Base-by-base conservation (phyloP, 2,888 invertebrate species). In the Scrobipalpa costella region DNA sequence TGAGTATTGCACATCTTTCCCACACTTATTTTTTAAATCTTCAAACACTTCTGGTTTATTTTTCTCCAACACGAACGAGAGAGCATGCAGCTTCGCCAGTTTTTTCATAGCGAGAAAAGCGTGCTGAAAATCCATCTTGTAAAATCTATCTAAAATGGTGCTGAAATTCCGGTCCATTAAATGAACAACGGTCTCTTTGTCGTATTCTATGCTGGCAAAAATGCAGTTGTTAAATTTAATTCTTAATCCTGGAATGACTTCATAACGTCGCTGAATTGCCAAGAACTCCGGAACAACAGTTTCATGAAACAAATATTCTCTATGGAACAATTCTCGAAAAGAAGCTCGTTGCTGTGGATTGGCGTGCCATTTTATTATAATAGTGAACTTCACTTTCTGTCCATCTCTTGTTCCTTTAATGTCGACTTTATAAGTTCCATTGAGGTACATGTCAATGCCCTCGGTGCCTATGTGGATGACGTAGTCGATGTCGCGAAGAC, bases 31-130 rank as follows among this genome's bases (percentile, higher is more conserved):
- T 67, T 73, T 79, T 67, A 86, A 77, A 50, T 77, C 67, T 63
- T 77, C 68, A 70, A 84, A 84, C 58, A 74, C 72, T 6, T 64
- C 66, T 0, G 84, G 79, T 66, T 77, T 71, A n/a, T 66, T 69
- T 63, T 75, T 78, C 62, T 79, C 76, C 34, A 83, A 68, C 1
- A 75, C 78, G 69, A 85, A 86, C 17, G 84, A 84, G 52, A 86
- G 69, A 8, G 81, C 88, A 63, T 88, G 86, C 61, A 86, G 75
- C 85, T 88, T 0, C 84, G 88, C 66, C 86, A 77, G 76, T 83
- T 77, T 73, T 52, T 82, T 86, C 68, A 86, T 72, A 55, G 80
- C 81, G 6, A 85, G 70, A 11, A 75, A 69, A 11, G 79, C 79
- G 60, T 85, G 83, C 40, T 71, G 69, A 7, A 85, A 69, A 67